These are phyloP conservation scores for Mesaphorura yosii DNA, from an alignment of 1,140 invertebrate species.

Conservation along the genomic window DNA sequence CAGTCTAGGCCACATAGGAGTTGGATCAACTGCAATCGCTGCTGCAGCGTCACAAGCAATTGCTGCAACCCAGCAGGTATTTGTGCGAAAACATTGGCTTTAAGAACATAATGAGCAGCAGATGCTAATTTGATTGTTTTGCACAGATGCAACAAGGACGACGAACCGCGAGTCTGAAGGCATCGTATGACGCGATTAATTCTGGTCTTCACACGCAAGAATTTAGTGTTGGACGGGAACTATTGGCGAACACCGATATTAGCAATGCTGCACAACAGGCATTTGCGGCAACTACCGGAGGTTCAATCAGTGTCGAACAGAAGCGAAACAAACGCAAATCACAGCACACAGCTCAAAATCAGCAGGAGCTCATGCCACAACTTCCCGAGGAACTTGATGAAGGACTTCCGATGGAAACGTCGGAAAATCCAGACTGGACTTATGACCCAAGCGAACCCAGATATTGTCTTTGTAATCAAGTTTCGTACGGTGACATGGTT, in stretches of 20 bases:
- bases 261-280: conserved; percentile 56
- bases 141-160: conserved; percentile 81
- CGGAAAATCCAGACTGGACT: conserved; percentile 56
- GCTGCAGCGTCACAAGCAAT: conserved; percentile 92
- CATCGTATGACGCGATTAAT: conserved; percentile 79
- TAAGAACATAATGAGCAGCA: no score
- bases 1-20: conserved; percentile 56
- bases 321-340: conserved; percentile 32
- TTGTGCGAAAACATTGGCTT: no score
- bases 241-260: conserved; percentile 44
- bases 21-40: conserved; percentile 75
- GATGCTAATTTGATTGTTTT: conserved; percentile 22
- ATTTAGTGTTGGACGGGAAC: conserved; percentile 50
- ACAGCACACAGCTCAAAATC: conserved; percentile 26
- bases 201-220: conserved; percentile 46
- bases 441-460: conserved; percentile 86
- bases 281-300: conserved; percentile 47
- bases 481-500: conserved; percentile 98
- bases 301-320: conserved; percentile 14
- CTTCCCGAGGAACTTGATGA: conserved; percentile 33
- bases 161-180: conserved; percentile 84
- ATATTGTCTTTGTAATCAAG: conserved; percentile 95
- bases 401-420: conserved; percentile 35
- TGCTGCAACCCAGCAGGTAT: conserved; percentile 86
- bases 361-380: conserved; percentile 17